Evolutionary conservation across 92 coral and sea anemone species (phyloP), one percentile per base, ranked within the genome.

Genomic region (Anthopleura xanthogrammica): DNA sequence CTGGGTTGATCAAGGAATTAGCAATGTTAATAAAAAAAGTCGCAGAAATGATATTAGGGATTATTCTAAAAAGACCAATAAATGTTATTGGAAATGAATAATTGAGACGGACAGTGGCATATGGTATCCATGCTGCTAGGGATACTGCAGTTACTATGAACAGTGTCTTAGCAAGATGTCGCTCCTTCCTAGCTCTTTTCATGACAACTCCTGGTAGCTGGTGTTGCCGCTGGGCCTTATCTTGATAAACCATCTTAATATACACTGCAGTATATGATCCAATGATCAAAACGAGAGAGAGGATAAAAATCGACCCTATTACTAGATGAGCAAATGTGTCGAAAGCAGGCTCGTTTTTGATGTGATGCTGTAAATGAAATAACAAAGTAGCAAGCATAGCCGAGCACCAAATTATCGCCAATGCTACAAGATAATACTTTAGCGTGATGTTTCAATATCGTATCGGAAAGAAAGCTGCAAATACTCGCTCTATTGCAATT

Each of bases 121-220:
- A 80, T 4, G 83, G 83, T 5, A 80, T 55, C 83, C 83, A 80
- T 16, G 83, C 66, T 7, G 54, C 5, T 8, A 80, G 43, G 17
- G 83, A 80, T 14, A 80, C 39, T n/a, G 43, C 54, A 20, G 83
- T 80, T 11, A 80, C 83, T 43, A 80, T 80, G 41, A 80, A 48
- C 39, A 80, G 72, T 12, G 83, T 80, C 0, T 65, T 68, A 7
- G 83, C 83, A 43, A 80, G 83, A 43, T 80, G 77, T 70, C 22
- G 50, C n/a, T 80, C 83, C 54, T 58, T 68, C 56, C 65, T 16
- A 41, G 76, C 46, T 65, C 62, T 80, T 41, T 66, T 41, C 9
- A 68, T 22, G 17, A 75, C 14, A 20, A 65, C 64, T 22, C 7
- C 20, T 13, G 10, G 62, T 12, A 19, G 60, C 48, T 65, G 13